A percentile compares a stretch with the other conserved stretches of the same genome.
These are phyloP conservation scores for Phrynosoma platyrhinos DNA, from an alignment of 2,113 vertebrate species.

Conservation along the genomic window DNA sequence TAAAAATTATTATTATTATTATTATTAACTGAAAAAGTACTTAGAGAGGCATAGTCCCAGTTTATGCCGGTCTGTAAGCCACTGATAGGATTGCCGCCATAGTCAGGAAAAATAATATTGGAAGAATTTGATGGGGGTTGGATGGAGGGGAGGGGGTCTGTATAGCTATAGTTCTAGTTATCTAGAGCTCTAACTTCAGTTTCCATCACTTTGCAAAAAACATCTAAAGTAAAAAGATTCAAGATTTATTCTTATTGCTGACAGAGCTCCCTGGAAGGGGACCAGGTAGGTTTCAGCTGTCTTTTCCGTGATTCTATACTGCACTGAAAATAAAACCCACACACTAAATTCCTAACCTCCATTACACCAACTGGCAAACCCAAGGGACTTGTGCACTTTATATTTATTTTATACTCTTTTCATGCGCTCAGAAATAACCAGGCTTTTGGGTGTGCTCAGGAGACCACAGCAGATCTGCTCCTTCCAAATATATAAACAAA, in stretches of 20 bases:
- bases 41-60: no score
- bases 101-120: background rate
- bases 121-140: background rate
- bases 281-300: background rate
- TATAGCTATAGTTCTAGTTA: background rate
- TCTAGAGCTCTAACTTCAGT: background rate
- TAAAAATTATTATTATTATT: no score
- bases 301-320: background rate
- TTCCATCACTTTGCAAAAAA: background rate
- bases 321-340: background rate
- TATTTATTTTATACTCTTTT: constrained; percentile 21
- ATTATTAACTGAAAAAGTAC: no score
- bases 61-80: no score
- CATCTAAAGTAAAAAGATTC: background rate
- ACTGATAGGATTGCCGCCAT: no score
- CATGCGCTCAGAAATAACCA: background rate
- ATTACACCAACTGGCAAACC: background rate
- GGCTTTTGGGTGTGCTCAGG: background rate
- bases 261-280: rapidly evolving
- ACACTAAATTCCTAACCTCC: background rate
- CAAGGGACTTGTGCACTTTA: constrained; percentile 26
- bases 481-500: constrained; percentile 1
- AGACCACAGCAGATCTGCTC: background rate
- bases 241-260: background rate
- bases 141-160: background rate